phyloP scores from a whole-genome alignment of 2,797 vertebrate species.

The Anisognathus igniventris region DNA sequence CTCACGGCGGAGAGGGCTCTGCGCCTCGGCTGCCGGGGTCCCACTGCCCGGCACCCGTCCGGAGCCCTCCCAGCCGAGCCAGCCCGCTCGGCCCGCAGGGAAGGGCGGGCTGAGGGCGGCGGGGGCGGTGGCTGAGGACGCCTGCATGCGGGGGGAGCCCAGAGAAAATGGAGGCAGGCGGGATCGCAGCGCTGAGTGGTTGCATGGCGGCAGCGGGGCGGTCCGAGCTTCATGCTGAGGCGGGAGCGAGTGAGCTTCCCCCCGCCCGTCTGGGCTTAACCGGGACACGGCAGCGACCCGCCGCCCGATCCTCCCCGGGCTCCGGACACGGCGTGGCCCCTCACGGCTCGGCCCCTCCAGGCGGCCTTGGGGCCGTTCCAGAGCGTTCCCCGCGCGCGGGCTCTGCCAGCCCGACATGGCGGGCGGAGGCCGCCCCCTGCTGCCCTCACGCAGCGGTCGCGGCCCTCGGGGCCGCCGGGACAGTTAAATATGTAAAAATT shows the following conservation, averaged over 20 bases:
- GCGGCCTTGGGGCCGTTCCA: neutral
- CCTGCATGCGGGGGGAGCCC: neutral
- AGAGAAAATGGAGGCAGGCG: neutral
- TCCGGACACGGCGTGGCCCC: rapidly evolving
- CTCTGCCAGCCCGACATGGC: neutral
- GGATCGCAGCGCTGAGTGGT: neutral
- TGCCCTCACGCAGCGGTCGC: neutral
- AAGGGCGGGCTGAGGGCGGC: neutral
- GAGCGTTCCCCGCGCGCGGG: neutral
- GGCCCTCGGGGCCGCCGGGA: neutral
- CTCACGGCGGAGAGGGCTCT: too few relatives aligned
- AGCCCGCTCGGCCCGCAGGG: too few relatives aligned
- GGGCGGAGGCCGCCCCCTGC: neutral
- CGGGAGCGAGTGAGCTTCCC: neutral
- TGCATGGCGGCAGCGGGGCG: neutral
- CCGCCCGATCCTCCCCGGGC: too few relatives aligned
- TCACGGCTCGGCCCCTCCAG: neutral
- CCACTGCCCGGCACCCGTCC: neutral
- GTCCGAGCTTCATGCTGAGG: neutral
- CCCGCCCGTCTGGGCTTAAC: neutral
- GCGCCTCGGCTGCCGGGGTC: rapidly evolving
- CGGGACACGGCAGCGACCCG: rapidly evolving
- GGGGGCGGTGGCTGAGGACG: neutral
- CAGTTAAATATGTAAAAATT: neutral
- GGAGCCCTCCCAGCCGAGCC: too few relatives aligned